These are phyloP conservation scores for Chitala chitala DNA, from an alignment of 2,113 vertebrate genomes.

Conservation along the genomic window DNA sequence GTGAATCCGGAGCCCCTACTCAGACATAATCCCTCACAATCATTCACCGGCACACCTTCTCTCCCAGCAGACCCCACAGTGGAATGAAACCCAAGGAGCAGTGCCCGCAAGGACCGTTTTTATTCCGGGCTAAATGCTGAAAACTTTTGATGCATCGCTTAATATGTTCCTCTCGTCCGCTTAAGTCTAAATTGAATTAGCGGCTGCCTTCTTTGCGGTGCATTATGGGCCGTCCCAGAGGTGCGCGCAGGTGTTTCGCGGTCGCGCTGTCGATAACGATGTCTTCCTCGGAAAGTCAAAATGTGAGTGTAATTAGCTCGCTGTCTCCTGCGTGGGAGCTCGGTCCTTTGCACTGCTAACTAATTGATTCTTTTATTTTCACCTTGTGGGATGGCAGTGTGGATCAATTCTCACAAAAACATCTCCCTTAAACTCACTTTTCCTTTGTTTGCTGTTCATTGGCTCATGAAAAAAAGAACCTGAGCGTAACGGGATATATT, in stretches of 20 bases:
- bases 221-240: background rate
- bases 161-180: background rate
- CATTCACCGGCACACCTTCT: background rate
- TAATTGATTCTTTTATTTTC: constrained; percentile 14
- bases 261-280: background rate
- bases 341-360: background rate
- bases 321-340: background rate
- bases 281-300: background rate
- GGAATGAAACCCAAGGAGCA: background rate
- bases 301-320: constrained; percentile 1
- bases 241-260: background rate
- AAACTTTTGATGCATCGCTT: background rate
- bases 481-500: too few species aligned
- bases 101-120: background rate
- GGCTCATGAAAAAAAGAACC: too few species aligned
- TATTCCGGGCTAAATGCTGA: background rate
- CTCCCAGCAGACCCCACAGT: background rate
- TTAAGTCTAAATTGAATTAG: constrained; percentile 14
- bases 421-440: background rate
- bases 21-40: constrained; percentile 11
- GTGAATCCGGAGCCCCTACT: background rate
- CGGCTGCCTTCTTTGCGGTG: background rate
- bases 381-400: background rate
- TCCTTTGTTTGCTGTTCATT: background rate
- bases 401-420: background rate